Conservation (phyloP, 2,113 vertebrate genomes). For the Ailurus styani region DNA sequence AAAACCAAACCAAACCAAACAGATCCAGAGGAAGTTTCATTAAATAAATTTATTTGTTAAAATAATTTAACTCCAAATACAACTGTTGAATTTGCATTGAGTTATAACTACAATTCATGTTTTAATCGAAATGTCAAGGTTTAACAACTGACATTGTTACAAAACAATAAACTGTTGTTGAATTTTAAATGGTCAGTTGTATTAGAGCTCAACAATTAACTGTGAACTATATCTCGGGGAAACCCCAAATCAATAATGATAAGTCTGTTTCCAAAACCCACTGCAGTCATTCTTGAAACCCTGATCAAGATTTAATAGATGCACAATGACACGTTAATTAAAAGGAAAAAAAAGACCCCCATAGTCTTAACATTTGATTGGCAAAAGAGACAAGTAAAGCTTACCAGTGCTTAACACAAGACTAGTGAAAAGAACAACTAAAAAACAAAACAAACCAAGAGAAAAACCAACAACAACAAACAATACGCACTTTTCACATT, state of each 20-base stretch:
- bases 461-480: slow-evolving; percentile 54
- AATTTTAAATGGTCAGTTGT: slow-evolving; percentile 83
- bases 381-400: slow-evolving; percentile 80
- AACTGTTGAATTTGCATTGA: slow-evolving; percentile 88
- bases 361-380: slow-evolving; percentile 76
- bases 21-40: slow-evolving; percentile 78
- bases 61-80: slow-evolving; percentile 92
- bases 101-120: slow-evolving; percentile 86
- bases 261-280: slow-evolving; percentile 82
- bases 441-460: neutral
- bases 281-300: slow-evolving; percentile 83
- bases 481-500: slow-evolving; percentile 66
- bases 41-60: slow-evolving; percentile 93
- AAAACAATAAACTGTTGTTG: slow-evolving; percentile 83
- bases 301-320: slow-evolving; percentile 84
- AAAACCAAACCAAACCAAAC: slow-evolving; percentile 38
- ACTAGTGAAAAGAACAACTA: slow-evolving; percentile 46
- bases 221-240: slow-evolving; percentile 82
- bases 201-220: slow-evolving; percentile 83
- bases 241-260: slow-evolving; percentile 81
- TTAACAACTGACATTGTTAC: slow-evolving; percentile 85
- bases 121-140: slow-evolving; percentile 85
- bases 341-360: slow-evolving; percentile 74
- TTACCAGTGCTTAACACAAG: slow-evolving; percentile 70
- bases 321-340: slow-evolving; percentile 74